Percentiles rank a stretch among this genome's conserved stretches.
Evolutionary conservation across 2,888 invertebrate genomes (phyloP).

Genomic region (Synergus umbraculus): DNA sequence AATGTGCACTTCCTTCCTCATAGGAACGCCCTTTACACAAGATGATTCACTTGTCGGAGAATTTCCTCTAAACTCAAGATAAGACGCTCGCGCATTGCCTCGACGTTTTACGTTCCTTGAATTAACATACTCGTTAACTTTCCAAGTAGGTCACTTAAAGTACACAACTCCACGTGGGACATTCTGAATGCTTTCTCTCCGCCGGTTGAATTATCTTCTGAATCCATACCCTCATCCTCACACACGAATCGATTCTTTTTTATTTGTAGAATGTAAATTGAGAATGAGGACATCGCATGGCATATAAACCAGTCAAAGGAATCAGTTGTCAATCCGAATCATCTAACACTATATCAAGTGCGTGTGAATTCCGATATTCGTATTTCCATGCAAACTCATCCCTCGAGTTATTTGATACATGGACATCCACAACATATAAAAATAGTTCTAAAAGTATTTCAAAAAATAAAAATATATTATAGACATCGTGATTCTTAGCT

Average conservation of each 20-base stretch:
- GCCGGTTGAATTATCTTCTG: slow-evolving; percentile 3
- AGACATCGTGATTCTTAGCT: neutral
- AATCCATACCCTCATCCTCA: neutral
- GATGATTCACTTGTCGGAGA: slow-evolving; percentile 32
- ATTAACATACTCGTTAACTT: slow-evolving; percentile 67
- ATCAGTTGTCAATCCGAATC: slow-evolving; percentile 9
- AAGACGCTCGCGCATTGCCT: slow-evolving; percentile 57
- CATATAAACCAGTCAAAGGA: neutral
- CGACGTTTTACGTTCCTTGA: slow-evolving; percentile 60
- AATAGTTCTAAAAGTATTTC: neutral
- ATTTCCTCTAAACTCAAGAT: slow-evolving; percentile 45
- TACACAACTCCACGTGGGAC: slow-evolving; percentile 9
- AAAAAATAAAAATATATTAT: neutral
- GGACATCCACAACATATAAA: neutral
- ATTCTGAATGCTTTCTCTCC: neutral
- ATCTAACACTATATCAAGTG: neutral
- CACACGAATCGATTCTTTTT: slow-evolving; percentile 5
- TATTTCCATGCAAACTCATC: neutral
- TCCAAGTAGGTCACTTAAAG: slow-evolving; percentile 23
- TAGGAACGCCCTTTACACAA: slow-evolving; percentile 11
- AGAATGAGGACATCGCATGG: neutral
- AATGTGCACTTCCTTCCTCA: slow-evolving; percentile 11
- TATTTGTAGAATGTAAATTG: slow-evolving; percentile 9
- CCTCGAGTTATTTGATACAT: neutral
- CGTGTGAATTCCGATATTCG: neutral